These are phyloP conservation scores for Temnothorax rugatulus DNA, from an alignment of 2,888 invertebrate genomes.

Conservation along the genomic window DNA sequence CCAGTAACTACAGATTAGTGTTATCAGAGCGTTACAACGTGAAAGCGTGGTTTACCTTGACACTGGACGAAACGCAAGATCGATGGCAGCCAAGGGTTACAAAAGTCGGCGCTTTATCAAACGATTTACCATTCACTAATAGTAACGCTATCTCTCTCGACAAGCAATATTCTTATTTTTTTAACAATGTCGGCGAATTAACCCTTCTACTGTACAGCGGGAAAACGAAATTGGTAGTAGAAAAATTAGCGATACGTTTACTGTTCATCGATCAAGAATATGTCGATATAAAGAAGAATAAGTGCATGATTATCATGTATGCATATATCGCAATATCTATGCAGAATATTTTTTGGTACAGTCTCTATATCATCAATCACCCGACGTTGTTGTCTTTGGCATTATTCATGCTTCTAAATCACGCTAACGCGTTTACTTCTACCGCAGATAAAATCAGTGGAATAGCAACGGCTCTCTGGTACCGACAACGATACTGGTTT, in stretches of 20 bases:
- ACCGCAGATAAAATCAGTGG: conserved; percentile 30
- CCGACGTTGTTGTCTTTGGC: conserved; percentile 32
- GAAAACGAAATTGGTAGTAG: not conserved
- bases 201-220: not conserved
- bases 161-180: not conserved
- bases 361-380: conserved; percentile 39
- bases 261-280: conserved; percentile 38
- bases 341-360: conserved; percentile 36
- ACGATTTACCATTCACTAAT: conserved; percentile 25
- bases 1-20: conserved; percentile 86
- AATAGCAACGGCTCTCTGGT: conserved; percentile 4
- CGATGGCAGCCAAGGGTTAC: conserved; percentile 69
- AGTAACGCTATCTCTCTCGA: not conserved
- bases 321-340: conserved; percentile 43
- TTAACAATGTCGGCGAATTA: not conserved
- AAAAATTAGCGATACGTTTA: conserved; percentile 32
- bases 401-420: conserved; percentile 48
- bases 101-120: conserved; percentile 67
- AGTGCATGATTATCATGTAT: conserved; percentile 37
- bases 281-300: conserved; percentile 28
- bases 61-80: conserved; percentile 83
- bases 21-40: conserved; percentile 85
- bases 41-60: conserved; percentile 85
- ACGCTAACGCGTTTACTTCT: conserved; percentile 39
- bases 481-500: conserved; percentile 9